Conservation (phyloP, 2,797 vertebrate genomes). For the Sebastes nivosus region DNA sequence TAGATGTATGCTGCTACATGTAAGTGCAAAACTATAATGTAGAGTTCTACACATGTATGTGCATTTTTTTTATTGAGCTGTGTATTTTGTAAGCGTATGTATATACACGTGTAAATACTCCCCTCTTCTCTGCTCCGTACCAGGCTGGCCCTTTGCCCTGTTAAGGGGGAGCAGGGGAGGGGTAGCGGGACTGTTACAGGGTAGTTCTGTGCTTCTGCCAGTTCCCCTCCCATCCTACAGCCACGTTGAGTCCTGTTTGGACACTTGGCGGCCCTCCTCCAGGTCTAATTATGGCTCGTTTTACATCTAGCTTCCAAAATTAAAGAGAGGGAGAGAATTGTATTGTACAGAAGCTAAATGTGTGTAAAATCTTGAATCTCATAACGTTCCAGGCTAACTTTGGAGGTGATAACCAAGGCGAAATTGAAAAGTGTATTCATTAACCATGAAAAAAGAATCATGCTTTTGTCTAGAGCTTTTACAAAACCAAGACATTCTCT, state of each 20-base stretch:
- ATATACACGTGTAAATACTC: background rate
- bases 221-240: constrained; percentile 40
- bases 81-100: constrained; percentile 1
- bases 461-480: background rate
- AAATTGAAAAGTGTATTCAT: background rate
- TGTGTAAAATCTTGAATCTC: background rate
- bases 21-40: background rate
- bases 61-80: background rate
- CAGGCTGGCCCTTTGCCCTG: constrained; percentile 58
- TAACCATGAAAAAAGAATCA: background rate
- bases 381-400: background rate
- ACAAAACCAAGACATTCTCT: background rate
- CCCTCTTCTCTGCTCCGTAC: constrained; percentile 45
- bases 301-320: background rate
- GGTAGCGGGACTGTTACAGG: constrained; percentile 45
- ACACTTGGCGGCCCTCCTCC: constrained; percentile 18
- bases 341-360: background rate
- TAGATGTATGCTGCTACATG: constrained; percentile 59
- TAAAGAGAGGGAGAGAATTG: background rate
- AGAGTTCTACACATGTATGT: background rate
- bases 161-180: constrained; percentile 16
- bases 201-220: constrained; percentile 43
- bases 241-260: constrained; percentile 35
- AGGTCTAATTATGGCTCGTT: constrained; percentile 1
- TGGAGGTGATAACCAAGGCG: background rate